Base-by-base conservation (phyloP, 1,140 invertebrate species). In the Neomicropteryx cornuta region DNA sequence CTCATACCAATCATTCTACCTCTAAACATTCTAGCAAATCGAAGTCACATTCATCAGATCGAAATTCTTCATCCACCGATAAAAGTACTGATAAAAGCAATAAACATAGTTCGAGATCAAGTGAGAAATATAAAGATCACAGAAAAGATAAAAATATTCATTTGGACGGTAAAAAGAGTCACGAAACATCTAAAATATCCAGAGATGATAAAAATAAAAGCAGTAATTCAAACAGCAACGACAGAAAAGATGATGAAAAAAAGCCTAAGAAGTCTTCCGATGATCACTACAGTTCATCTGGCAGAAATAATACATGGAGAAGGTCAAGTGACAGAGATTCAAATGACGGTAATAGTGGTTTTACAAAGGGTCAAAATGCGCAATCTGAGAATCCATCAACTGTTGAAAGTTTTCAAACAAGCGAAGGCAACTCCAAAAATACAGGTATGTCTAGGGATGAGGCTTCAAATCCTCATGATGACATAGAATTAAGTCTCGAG, bases 321-420 rank as follows among this genome's bases (percentile, higher is more conserved):
- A 45, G 72, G 21, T 73, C 71, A 4, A 72, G 70, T 3, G 72
- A 75, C 44, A 55, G 71, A 41, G 73, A 76, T 55, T 75, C 72
- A 2, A 73, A 73, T 42, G 72, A 75, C 49, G 72, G 71, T 11
- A 46, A 46, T 13, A 66, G 63, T 39, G 56, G 60, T 2, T 64
- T 61, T 4, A 60, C 53, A 1, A 65, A 66, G 56, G 46, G 41
- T 42, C 52, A 49, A 23, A 62, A 51, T 40, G 62, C 64, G 5
- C 61, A 65, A 43, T 58, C 60, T 23, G 64, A 65, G 32, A 64
- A 52, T 36, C 60, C 56, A 11, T 60, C 63, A 10, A 56, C 56
- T n/a, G n/a, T n/a, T n/a, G n/a, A n/a, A n/a, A n/a, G n/a, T n/a
- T n/a, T n/a, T n/a, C n/a, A n/a, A n/a, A n/a, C n/a, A n/a, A n/a